Base-by-base conservation (phyloP, 2,113 vertebrate species). In the Pangasianodon gigas region DNA sequence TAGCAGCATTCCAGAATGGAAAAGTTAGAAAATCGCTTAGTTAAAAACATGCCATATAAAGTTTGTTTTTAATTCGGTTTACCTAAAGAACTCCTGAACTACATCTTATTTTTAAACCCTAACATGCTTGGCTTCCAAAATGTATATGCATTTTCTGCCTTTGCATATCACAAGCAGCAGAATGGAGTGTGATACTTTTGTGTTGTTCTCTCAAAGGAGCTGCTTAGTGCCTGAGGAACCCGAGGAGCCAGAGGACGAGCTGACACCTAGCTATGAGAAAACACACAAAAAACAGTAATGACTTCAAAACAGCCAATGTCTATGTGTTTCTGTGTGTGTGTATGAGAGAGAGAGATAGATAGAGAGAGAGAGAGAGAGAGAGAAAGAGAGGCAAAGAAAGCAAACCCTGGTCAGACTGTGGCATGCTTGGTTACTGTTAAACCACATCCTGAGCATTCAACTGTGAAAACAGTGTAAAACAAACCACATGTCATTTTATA, bases 261-360 rank as follows among this genome's bases (percentile, higher is more conserved):
- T 93, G 65, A 94, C 93, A 86, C 92, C 94, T 21, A 95, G 94
- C 89, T 96, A 96, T 91, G 94, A 95, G 88, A 96, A 95, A 93
- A 96, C 93, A 91, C 92, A 93, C 91, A 96, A 95, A 92, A 97
- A 96, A 94, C 94, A 94, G 96, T 97, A 96, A 95, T 94, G 94
- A 93, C 91, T 88, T 41, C 86, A 88, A 92, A 77, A 41, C 52
- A 88, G 26, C 32, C 54, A n/a, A 9, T 37, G 58, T 46, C 18
- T 54, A 4, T 82, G 19, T 74, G 65, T 71, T 41, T 79, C 14
- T 52, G 9, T 51, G 6, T 56, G 13, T 87, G 37, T 56, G 41
- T 85, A 16, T 56, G 48, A 52, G 46, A 51, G 48, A 18, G n/a
- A 56, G n/a, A 0, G 46, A 51, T 51, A 51, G 6, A 51, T 6